These are phyloP conservation scores for Ciconia nigra DNA, from an alignment of 2,797 vertebrate species.

Conservation along the genomic window DNA sequence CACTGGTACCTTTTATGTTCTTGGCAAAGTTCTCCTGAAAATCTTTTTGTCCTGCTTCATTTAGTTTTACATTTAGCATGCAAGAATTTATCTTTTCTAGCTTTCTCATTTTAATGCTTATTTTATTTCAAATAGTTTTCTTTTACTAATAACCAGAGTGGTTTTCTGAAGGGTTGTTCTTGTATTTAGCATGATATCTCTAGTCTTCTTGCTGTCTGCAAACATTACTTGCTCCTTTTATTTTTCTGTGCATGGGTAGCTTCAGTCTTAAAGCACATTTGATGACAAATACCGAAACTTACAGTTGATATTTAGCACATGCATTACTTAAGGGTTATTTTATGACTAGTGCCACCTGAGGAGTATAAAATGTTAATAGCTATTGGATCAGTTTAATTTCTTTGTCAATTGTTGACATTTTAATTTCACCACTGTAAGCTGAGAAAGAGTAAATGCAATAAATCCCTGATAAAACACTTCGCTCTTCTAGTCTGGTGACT, in stretches of 20 bases:
- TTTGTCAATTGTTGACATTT: not conserved
- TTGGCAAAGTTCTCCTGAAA: not conserved
- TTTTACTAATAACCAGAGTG: not conserved
- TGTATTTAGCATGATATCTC: not conserved
- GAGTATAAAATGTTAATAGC: not conserved
- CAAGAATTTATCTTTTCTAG: not conserved
- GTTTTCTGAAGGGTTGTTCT: not conserved
- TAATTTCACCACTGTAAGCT: not conserved
- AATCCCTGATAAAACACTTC: not conserved
- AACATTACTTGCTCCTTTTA: not conserved
- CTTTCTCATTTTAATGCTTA: not conserved
- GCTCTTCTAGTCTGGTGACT: not conserved
- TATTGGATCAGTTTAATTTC: constrained; percentile 20
- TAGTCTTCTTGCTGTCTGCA: not conserved
- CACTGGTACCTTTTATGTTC: not conserved
- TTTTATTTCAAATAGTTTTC: not conserved
- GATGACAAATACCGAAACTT: not conserved
- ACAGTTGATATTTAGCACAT: not conserved
- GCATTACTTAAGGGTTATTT: constrained; percentile 1
- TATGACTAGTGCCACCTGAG: not conserved
- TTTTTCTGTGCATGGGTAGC: not conserved
- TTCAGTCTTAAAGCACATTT: not conserved
- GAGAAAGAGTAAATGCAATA: constrained; percentile 17
- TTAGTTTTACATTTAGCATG: not conserved
- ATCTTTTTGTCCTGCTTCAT: not conserved